Evolutionary conservation across 1,140 invertebrate genomes (phyloP).

Genomic region (Zaprionus tsacasi): DNA sequence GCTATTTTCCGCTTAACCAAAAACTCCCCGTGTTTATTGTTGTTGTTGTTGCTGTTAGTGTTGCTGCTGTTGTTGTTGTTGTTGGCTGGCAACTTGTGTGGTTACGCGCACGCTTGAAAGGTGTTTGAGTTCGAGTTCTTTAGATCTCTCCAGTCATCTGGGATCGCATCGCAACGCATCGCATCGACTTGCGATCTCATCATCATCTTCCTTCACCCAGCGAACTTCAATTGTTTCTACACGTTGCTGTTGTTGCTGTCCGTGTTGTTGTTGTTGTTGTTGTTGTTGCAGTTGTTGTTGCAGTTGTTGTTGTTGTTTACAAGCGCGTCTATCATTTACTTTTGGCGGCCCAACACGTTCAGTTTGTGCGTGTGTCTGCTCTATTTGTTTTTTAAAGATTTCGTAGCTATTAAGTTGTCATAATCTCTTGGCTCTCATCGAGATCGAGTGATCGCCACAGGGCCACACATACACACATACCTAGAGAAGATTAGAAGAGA

Average conservation of each 20-base stretch:
- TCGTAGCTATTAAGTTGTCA: slow-evolving; percentile 79
- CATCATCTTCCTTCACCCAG: slow-evolving; percentile 55
- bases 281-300: not conserved
- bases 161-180: slow-evolving; percentile 29
- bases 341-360: slow-evolving; percentile 57
- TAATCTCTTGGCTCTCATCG: slow-evolving; percentile 58
- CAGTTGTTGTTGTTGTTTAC: slow-evolving; percentile 55
- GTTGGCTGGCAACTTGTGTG: slow-evolving; percentile 52
- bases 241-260: slow-evolving; percentile 7
- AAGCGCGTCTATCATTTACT: slow-evolving; percentile 72
- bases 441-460: slow-evolving; percentile 55
- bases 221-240: slow-evolving; percentile 76
- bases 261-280: slow-evolving; percentile 2
- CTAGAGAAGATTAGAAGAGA: not conserved
- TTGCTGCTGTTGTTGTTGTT: slow-evolving; percentile 35
- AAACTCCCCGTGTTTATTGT: slow-evolving; percentile 60
- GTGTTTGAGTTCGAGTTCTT: slow-evolving; percentile 82
- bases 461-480: slow-evolving; percentile 10
- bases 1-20: slow-evolving; percentile 81
- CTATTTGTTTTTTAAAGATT: slow-evolving; percentile 72
- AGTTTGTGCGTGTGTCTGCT: slow-evolving; percentile 61
- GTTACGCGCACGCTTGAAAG: slow-evolving; percentile 70
- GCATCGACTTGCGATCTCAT: slow-evolving; percentile 46
- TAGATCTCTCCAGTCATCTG: slow-evolving; percentile 80
- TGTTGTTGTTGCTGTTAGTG: slow-evolving; percentile 33